These are phyloP conservation scores for Regulus satrapa DNA, from an alignment of 2,113 vertebrate genomes.

Conservation along the genomic window DNA sequence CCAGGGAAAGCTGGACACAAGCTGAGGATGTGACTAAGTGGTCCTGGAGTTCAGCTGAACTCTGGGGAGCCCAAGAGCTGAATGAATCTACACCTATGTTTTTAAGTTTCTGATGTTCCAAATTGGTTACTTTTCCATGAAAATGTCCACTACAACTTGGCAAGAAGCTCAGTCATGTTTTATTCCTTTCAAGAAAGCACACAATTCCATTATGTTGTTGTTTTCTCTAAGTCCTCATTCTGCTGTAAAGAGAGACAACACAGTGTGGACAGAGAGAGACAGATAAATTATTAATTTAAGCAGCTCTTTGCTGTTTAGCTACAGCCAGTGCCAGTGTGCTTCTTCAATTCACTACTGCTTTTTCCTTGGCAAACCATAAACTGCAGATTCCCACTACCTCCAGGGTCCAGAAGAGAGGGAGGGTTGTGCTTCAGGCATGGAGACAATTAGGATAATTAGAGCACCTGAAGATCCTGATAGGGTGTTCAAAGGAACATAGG, in stretches of 20 bases:
- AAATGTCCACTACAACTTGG: not conserved
- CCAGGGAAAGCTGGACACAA: not conserved
- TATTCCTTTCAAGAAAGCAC: not conserved
- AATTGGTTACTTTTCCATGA: not conserved
- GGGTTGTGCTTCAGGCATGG: not conserved
- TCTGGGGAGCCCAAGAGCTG: not conserved
- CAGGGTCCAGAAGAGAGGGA: not conserved
- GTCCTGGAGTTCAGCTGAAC: not conserved
- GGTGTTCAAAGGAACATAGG: not conserved
- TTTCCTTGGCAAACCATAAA: not conserved
- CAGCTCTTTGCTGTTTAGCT: not conserved
- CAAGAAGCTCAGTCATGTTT: not conserved
- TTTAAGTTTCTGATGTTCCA: not conserved
- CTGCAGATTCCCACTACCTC: not conserved
- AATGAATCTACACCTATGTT: rapidly evolving
- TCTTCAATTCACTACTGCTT: not conserved
- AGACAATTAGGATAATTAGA: not conserved
- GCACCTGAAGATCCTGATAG: not conserved
- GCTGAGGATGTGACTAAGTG: not conserved
- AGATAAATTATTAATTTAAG: slow-evolving; percentile 5
- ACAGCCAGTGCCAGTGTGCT: not conserved
- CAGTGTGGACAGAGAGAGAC: not conserved
- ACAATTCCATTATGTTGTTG: not conserved
- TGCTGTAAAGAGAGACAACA: not conserved
- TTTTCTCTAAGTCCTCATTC: not conserved